Percentiles rank a stretch among this genome's conserved stretches.
Evolutionary conservation across 1,140 invertebrate species (phyloP).

Genomic region (Condylostylus longicornis): DNA sequence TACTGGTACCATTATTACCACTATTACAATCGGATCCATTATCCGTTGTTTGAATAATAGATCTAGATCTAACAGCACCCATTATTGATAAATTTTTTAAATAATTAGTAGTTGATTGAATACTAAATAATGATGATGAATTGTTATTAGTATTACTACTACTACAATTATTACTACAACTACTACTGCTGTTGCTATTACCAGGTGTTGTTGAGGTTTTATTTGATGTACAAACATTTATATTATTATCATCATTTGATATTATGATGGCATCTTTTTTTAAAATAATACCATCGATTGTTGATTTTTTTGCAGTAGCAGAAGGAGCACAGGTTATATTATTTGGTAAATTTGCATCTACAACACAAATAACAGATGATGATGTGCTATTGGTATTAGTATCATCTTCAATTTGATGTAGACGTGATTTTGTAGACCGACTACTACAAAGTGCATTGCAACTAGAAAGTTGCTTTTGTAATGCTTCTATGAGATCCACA

Average conservation of each 20-base stretch:
- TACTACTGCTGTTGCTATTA: constrained; percentile 16
- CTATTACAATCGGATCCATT: background rate
- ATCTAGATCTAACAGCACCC: constrained; percentile 26
- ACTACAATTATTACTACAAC: constrained; percentile 10
- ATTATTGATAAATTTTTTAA: no score
- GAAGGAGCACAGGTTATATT: no score
- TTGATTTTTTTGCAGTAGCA: no score
- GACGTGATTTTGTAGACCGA: constrained; percentile 26
- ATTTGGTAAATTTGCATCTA: no score
- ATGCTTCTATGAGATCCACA: constrained; percentile 28
- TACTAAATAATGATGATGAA: constrained; percentile 7
- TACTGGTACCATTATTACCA: background rate
- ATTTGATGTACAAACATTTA: no score
- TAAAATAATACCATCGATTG: no score
- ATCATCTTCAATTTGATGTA: constrained; percentile 20
- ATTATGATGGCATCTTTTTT: no score
- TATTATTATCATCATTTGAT: no score
- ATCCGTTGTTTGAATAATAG: constrained; percentile 10
- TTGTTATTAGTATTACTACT: constrained; percentile 9
- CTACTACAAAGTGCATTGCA: no score
- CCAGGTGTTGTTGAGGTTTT: constrained; percentile 14
- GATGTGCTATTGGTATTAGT: constrained; percentile 28
- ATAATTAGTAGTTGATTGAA: constrained; percentile 19
- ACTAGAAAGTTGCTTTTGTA: constrained; percentile 31
- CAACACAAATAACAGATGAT: constrained; percentile 20